phyloP scores from a whole-genome alignment of 2,113 vertebrate species.

The Chaetodon auriga region DNA sequence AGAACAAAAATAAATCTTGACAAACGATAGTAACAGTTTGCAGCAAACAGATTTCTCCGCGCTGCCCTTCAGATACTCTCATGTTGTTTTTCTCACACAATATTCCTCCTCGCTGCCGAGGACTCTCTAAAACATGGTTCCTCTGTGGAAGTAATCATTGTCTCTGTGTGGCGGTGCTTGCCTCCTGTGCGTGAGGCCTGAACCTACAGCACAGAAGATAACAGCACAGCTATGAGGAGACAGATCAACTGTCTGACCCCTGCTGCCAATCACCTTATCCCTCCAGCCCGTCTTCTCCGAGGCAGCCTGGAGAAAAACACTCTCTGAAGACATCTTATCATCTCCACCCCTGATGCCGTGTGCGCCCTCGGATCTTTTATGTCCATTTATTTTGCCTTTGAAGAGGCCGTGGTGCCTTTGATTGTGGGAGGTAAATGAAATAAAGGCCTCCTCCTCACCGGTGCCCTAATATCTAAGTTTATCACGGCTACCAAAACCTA shows the following conservation, averaged over 20 bases:
- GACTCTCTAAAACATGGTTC: constrained; percentile 37
- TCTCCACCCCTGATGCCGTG: constrained; percentile 32
- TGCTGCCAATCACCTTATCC: constrained; percentile 76
- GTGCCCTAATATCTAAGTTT: constrained; percentile 56
- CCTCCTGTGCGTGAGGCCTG: constrained; percentile 66
- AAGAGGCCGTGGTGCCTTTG: constrained; percentile 59
- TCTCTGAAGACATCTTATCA: constrained; percentile 69
- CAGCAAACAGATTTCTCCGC: constrained; percentile 8
- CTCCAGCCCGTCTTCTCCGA: constrained; percentile 47
- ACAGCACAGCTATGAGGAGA: constrained; percentile 60
- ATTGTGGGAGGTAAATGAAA: constrained; percentile 75
- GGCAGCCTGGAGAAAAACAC: constrained; percentile 38
- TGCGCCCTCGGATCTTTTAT: constrained; percentile 62
- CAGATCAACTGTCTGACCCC: constrained; percentile 74
- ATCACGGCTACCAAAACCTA: constrained; percentile 40
- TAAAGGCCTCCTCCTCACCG: constrained; percentile 65
- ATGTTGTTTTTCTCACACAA: constrained; percentile 6
- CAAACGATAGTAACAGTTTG: constrained; percentile 2
- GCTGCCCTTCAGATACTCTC: background rate
- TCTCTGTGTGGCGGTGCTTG: constrained; percentile 59
- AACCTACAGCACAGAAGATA: constrained; percentile 67
- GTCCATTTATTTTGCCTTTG: constrained; percentile 65
- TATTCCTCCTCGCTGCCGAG: background rate
- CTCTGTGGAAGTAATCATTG: constrained; percentile 67
- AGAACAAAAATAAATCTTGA: constrained; percentile 16